Evolutionary conservation across 2,797 vertebrate genomes (phyloP), one percentile per base, ranked within the genome.

Genomic region (Gadopsis bispinosus): DNA sequence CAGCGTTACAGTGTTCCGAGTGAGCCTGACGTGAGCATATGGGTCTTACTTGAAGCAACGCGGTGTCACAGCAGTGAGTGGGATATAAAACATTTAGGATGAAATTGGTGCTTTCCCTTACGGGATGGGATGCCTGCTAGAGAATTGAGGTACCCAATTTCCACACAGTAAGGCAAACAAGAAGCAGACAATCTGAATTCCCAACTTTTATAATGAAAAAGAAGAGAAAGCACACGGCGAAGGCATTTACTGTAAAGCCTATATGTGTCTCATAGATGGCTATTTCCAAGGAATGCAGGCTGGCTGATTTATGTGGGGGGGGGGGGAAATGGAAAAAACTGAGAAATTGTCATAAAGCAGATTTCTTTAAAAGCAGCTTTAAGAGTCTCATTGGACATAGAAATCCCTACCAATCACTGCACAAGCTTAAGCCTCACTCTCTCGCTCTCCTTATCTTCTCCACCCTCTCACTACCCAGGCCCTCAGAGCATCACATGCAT

Each of bases 281-380:
- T 83, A 79, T 89, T 92, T 90, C 16, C 67, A 81, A 75, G 67
- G 60, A 87, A 76, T 58, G 60, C 31, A 59, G 14, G 54, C 73
- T 31, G 79, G 66, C 72, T 91, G 89, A 92, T 85, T 89, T 78
- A 77, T 83, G 55, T 53, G 79, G 86, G 91, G 91, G 79, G 86
- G 91, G 91, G 83, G 87, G 84, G 17, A 87, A 55, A 84, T 84
- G 72, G 82, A 62, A 82, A 87, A 83, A 84, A 88, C 54, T 2
- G 65, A 69, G 66, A 88, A 87, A 88, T 86, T 87, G 69, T 77
- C 81, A 90, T 86, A 75, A 92, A 92, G 87, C 66, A 58, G 84
- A 87, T 89, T 92, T 93, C 81, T 85, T 80, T 69, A 67, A 91
- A 92, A 92, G 83, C 90, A 84, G 90, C 89, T 93, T 93, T 91